Base-by-base conservation (phyloP, 2,113 vertebrate genomes). In the Scomber colias region DNA sequence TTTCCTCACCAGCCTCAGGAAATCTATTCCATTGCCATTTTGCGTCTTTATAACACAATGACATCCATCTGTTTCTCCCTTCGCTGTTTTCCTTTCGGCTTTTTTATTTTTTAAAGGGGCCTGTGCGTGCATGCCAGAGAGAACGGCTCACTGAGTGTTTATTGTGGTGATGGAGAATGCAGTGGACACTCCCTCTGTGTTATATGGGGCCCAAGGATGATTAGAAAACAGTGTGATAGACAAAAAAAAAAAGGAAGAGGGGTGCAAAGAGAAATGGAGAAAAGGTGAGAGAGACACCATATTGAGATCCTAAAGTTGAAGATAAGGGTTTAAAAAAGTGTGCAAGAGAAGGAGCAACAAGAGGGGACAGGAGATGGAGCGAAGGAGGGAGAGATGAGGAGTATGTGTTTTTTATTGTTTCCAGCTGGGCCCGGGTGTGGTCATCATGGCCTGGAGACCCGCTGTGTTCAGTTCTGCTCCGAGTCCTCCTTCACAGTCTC, bases 341-440 rank as follows among this genome's bases (percentile, higher is more conserved):
- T 67, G 66, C 67, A 60, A 45, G 50, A 56, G 30, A 76, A 54
- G 55, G 64, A 46, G 21, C 16, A 65, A 19, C 60, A 63, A 27
- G 60, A 75, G 61, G 40, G 14, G 74, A 75, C 31, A 68, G 44
- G 70, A 65, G 85, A 77, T 79, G 78, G 78, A 70, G 59, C 57
- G 66, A 64, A 64, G 67, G 71, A 72, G 63, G 75, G 67, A 71
- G 85, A 77, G 81, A 87, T 74, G 78, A 84, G 55, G 78, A 81
- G 51, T 50, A 57, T 70, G 73, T 77, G 64, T 70, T 70, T 83
- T 87, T 94, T 87, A 94, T 94, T 78, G 82, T 89, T 93, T 93
- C 90, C 93, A 95, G 91, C 94, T 94, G 93, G 88, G 44, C 40
- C 71, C 30, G 92, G 94, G 94, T 92, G 94, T 92, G 93, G 93